Evolutionary conservation across 1,140 invertebrate genomes (phyloP).

Genomic region (Drosophila kikkawai): DNA sequence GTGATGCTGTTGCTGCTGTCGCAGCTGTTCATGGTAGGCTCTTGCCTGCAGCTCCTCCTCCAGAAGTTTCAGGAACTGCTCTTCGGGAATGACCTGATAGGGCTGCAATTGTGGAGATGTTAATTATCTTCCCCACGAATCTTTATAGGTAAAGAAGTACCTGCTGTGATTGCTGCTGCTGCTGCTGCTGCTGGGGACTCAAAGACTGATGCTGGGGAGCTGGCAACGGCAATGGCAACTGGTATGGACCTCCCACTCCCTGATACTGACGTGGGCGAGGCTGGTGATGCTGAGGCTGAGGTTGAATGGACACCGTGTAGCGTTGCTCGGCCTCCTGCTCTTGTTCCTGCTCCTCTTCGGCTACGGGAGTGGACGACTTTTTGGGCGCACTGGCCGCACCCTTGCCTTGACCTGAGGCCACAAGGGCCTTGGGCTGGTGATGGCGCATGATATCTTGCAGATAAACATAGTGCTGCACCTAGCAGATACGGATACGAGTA

Average conservation of each 20-base stretch:
- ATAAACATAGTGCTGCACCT: slow-evolving; percentile 82
- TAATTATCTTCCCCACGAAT: not conserved
- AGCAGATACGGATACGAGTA: slow-evolving; percentile 27
- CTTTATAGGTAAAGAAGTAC: not conserved
- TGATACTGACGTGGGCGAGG: slow-evolving; percentile 44
- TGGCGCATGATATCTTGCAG: slow-evolving; percentile 80
- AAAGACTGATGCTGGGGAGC: slow-evolving; percentile 68
- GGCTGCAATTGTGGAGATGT: slow-evolving; percentile 26
- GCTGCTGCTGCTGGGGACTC: slow-evolving; percentile 46
- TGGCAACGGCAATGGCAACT: slow-evolving; percentile 60
- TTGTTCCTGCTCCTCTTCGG: slow-evolving; percentile 67
- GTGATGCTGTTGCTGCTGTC: slow-evolving; percentile 61
- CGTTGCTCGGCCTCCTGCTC: slow-evolving; percentile 80
- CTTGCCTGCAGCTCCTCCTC: slow-evolving; percentile 78
- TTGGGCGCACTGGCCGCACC: slow-evolving; percentile 42
- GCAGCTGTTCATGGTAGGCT: slow-evolving; percentile 72
- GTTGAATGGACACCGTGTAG: slow-evolving; percentile 75
- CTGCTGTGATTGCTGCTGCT: slow-evolving; percentile 49
- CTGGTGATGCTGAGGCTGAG: slow-evolving; percentile 50
- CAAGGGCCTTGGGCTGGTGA: slow-evolving; percentile 65
- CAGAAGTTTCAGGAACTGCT: slow-evolving; percentile 75
- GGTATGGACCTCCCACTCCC: slow-evolving; percentile 43
- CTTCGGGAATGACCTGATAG: slow-evolving; percentile 80
- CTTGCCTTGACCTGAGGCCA: slow-evolving; percentile 67
- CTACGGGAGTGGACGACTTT: slow-evolving; percentile 60